These are phyloP conservation scores for Drosophila arizonae DNA, from an alignment of 1,140 invertebrate genomes.

Conservation along the genomic window DNA sequence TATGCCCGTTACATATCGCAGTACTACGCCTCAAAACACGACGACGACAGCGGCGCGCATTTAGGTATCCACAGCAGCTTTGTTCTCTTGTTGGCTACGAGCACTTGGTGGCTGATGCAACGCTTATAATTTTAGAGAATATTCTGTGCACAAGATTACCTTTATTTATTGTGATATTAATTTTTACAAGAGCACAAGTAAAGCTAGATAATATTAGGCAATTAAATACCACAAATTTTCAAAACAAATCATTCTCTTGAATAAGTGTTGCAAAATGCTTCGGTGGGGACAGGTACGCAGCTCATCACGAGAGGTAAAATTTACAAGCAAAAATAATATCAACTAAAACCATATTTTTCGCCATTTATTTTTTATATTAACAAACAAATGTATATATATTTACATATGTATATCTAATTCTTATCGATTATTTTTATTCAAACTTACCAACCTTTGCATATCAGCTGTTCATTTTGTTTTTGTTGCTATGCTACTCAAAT, in stretches of 20 bases:
- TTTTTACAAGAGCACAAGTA: conserved; percentile 50
- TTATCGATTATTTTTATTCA: neutral
- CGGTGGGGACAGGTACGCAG: conserved; percentile 18
- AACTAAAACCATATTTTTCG: no score
- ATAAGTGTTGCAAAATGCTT: conserved; percentile 18
- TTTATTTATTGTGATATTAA: conserved; percentile 79
- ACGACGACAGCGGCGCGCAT: conserved; percentile 17
- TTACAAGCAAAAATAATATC: neutral
- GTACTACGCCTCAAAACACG: conserved; percentile 45
- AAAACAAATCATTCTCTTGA: conserved; percentile 5
- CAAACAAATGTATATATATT: neutral
- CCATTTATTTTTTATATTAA: no score
- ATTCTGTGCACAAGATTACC: conserved; percentile 42
- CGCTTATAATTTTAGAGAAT: conserved; percentile 21
- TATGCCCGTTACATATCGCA: conserved; percentile 63
- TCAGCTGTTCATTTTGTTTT: conserved; percentile 60
- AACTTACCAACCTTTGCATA: conserved; percentile 22
- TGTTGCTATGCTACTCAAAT: conserved; percentile 40
- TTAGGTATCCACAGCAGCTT: neutral
- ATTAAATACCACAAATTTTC: conserved; percentile 12
- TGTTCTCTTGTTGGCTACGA: conserved; percentile 22
- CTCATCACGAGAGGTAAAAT: neutral
- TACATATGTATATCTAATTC: neutral
- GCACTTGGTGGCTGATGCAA: conserved; percentile 5
- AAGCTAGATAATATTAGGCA: conserved; percentile 49